These are phyloP conservation scores for Drosophila limbata DNA, from an alignment of 2,888 invertebrate species.

Conservation along the genomic window DNA sequence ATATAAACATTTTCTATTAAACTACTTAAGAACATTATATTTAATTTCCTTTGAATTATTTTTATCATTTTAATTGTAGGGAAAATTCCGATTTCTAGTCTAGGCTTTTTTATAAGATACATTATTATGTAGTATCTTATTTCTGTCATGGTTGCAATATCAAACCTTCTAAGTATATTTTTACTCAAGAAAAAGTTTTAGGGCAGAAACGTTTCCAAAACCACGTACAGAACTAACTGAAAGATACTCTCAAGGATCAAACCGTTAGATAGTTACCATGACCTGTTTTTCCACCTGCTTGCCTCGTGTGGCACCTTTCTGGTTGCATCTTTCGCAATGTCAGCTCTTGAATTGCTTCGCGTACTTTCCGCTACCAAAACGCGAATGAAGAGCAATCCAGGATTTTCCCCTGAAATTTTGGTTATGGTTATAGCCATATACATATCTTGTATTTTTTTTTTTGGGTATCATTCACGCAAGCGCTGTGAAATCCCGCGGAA, in stretches of 20 bases:
- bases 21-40: too few species aligned
- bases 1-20: too few species aligned
- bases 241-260: constrained; percentile 1
- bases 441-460: constrained; percentile 1
- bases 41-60: too few species aligned
- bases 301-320: constrained; percentile 39
- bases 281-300: constrained; percentile 57
- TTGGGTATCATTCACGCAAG: constrained; percentile 72
- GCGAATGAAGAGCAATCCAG: constrained; percentile 68
- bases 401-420: constrained; percentile 72
- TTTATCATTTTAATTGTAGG: too few species aligned
- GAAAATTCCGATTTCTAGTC: too few species aligned
- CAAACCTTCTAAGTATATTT: neutral
- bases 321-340: constrained; percentile 41
- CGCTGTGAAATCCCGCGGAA: constrained; percentile 75
- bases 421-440: constrained; percentile 38
- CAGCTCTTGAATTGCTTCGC: constrained; percentile 29
- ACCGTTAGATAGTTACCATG: constrained; percentile 1
- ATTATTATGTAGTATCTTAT: neutral
- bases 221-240: neutral
- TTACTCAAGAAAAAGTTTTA: neutral
- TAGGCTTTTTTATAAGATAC: neutral
- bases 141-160: neutral
- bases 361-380: constrained; percentile 66
- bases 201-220: neutral